Conservation (phyloP, 1,140 invertebrate species). For the Drosophila varians region DNA sequence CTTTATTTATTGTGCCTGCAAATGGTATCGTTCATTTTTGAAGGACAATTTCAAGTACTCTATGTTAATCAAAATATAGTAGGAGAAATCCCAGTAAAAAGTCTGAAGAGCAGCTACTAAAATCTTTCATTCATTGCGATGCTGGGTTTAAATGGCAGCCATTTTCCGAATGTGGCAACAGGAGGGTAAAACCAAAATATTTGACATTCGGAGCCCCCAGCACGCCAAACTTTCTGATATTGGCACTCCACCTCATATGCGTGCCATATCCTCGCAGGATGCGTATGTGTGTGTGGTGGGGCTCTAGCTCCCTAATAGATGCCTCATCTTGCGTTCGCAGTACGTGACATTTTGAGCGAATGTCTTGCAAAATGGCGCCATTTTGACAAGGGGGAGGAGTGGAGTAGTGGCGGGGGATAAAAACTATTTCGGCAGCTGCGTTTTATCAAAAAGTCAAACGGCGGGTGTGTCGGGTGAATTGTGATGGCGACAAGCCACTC, state of each 20-base stretch:
- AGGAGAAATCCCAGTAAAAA: no score
- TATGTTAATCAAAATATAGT: no score
- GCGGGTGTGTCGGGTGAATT: constrained; percentile 1
- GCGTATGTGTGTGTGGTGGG: neutral
- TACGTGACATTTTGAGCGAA: constrained; percentile 33
- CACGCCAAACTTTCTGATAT: constrained; percentile 61
- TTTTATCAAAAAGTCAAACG: constrained; percentile 61
- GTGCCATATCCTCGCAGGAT: constrained; percentile 7
- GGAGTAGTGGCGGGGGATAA: neutral
- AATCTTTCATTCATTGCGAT: constrained; percentile 14
- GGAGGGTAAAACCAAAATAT: constrained; percentile 57
- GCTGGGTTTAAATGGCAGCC: constrained; percentile 33
- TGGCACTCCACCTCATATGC: constrained; percentile 30
- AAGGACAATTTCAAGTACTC: no score
- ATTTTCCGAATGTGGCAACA: constrained; percentile 31
- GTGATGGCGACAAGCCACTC: neutral
- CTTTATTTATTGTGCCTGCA: neutral
- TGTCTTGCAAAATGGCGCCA: constrained; percentile 55
- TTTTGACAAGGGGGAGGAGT: constrained; percentile 11
- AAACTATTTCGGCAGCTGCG: constrained; percentile 67
- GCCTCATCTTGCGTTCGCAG: constrained; percentile 32
- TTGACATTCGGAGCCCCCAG: constrained; percentile 59
- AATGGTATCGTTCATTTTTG: no score
- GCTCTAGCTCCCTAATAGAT: constrained; percentile 43
- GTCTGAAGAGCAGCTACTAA: no score